These are phyloP conservation scores for Lithophane socia DNA, from an alignment of 2,888 invertebrate genomes.

Conservation along the genomic window DNA sequence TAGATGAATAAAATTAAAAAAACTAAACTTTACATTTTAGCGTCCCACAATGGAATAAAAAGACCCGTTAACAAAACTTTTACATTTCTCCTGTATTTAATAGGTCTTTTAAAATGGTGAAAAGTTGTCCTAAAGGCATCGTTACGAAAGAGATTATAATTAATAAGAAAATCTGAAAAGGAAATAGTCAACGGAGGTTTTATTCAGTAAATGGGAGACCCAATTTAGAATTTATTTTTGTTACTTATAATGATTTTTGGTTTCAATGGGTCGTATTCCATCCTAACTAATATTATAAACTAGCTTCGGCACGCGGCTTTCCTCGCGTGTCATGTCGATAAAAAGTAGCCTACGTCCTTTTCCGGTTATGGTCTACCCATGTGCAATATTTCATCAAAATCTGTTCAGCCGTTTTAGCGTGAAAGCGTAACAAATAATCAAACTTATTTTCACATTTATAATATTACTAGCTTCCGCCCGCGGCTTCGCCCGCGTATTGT, in stretches of 20 bases:
- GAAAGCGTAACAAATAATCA: too few species aligned
- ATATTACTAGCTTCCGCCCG: too few species aligned
- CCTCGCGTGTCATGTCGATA: too few species aligned
- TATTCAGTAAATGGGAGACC: neutral
- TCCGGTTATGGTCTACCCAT: too few species aligned
- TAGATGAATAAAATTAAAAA: too few species aligned
- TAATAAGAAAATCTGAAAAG: conserved; percentile 4
- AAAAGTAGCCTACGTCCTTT: too few species aligned
- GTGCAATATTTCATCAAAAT: too few species aligned
- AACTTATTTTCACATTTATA: too few species aligned
- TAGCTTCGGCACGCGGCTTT: too few species aligned
- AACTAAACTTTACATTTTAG: neutral
- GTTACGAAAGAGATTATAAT: neutral
- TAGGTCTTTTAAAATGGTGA: neutral
- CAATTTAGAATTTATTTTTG: neutral
- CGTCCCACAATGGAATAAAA: conserved; percentile 11
- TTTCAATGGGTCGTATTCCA: neutral
- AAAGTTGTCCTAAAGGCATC: neutral
- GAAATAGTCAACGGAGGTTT: conserved; percentile 6
- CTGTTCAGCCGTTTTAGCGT: too few species aligned
- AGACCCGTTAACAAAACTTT: neutral
- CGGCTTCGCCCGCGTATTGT: too few species aligned
- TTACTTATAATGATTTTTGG: neutral
- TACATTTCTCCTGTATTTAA: neutral
- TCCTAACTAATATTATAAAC: too few species aligned